Evolutionary conservation across 2,888 invertebrate genomes (phyloP).

Genomic region (Alentia gelatinosa): DNA sequence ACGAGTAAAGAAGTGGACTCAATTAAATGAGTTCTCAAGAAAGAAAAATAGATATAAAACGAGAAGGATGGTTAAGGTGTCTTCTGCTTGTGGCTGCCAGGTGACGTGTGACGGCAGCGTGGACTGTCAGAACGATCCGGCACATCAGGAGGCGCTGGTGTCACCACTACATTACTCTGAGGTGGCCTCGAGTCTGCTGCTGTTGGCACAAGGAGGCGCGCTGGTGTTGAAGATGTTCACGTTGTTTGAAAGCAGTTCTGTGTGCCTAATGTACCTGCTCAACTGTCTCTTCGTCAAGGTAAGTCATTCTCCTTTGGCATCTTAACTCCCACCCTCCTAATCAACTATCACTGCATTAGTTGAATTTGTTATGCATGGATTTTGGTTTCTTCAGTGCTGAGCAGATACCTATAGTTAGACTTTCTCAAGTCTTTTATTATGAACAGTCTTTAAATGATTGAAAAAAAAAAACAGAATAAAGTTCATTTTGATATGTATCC

Average conservation of each 20-base stretch:
- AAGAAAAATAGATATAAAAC: background rate
- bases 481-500: too few relatives aligned
- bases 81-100: conserved; percentile 77
- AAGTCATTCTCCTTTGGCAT: too few relatives aligned
- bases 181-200: conserved; percentile 87
- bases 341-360: too few relatives aligned
- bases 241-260: conserved; percentile 90
- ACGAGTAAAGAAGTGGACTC: too few relatives aligned
- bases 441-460: too few relatives aligned
- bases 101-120: conserved; percentile 97
- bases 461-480: too few relatives aligned
- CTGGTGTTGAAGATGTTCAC: conserved; percentile 95
- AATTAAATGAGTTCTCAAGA: too few relatives aligned
- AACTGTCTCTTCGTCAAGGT: conserved; percentile 86
- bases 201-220: conserved; percentile 87
- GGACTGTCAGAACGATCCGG: conserved; percentile 91
- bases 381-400: too few relatives aligned
- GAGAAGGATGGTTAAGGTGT: background rate
- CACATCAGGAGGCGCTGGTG: conserved; percentile 91
- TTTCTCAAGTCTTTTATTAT: too few relatives aligned
- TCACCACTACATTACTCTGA: conserved; percentile 91
- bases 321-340: too few relatives aligned
- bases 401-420: too few relatives aligned
- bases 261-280: conserved; percentile 90
- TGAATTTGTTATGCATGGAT: too few relatives aligned